Conservation (phyloP, 2,888 invertebrate genomes). For the Heliconius charithonia region DNA sequence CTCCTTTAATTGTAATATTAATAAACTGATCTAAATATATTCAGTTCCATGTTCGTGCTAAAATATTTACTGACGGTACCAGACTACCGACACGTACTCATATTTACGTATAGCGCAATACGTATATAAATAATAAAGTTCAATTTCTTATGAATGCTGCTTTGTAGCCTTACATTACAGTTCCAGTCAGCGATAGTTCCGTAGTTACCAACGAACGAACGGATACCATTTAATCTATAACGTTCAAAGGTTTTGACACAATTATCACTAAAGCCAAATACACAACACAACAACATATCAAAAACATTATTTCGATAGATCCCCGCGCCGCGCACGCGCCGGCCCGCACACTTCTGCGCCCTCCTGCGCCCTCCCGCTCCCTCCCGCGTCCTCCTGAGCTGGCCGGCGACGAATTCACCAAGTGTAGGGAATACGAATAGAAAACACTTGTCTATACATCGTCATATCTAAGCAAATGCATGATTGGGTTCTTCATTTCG, state of each 20-base stretch:
- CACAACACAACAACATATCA: slow-evolving; percentile 4
- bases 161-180: too few relatives aligned
- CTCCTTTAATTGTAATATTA: too few relatives aligned
- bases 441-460: not conserved
- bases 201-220: too few relatives aligned
- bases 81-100: too few relatives aligned
- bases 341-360: not conserved
- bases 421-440: not conserved
- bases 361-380: not conserved
- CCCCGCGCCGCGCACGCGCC: not conserved
- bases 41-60: too few relatives aligned
- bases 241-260: slow-evolving; percentile 25
- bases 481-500: not conserved
- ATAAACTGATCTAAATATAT: too few relatives aligned
- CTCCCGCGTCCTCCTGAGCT: not conserved
- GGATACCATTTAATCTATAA: slow-evolving; percentile 13
- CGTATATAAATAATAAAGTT: too few relatives aligned
- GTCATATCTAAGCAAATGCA: not conserved
- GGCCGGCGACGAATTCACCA: not conserved
- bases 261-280: slow-evolving; percentile 17
- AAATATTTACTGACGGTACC: too few relatives aligned
- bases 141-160: too few relatives aligned
- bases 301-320: slow-evolving; percentile 31
- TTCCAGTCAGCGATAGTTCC: too few relatives aligned
- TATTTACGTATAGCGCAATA: too few relatives aligned